Conservation (phyloP, 2,797 vertebrate species). For the Artibeus lituratus region DNA sequence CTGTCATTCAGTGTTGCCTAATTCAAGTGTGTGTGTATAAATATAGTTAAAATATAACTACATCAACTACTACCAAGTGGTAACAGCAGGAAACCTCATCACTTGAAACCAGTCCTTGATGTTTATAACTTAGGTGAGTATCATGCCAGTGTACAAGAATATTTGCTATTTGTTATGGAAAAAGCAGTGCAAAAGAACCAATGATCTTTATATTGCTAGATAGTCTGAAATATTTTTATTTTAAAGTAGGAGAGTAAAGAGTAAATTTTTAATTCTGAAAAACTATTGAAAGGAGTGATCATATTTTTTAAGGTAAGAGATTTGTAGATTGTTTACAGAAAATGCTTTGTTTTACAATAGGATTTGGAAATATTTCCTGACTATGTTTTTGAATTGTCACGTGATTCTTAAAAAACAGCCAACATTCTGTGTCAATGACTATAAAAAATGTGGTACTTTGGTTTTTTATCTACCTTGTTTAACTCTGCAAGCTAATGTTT, state of each 20-base stretch:
- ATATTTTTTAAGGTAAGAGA: neutral
- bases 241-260: constrained; percentile 3
- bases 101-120: neutral
- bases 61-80: neutral
- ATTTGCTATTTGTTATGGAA: neutral
- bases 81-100: neutral
- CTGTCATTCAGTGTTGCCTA: constrained; percentile 35
- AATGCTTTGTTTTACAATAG: neutral
- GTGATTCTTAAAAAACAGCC: neutral
- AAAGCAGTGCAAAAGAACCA: neutral
- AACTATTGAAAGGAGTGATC: neutral
- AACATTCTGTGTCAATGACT: neutral
- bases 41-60: neutral
- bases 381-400: neutral
- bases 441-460: neutral
- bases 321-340: neutral
- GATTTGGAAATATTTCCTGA: constrained; percentile 14
- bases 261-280: constrained; percentile 13
- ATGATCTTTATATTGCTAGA: neutral
- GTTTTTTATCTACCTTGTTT: neutral
- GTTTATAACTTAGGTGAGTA: constrained; percentile 42
- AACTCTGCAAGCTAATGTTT: neutral
- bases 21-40: constrained; percentile 31
- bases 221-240: neutral
- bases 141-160: neutral